These are phyloP conservation scores for Aphidoletes aphidimyza DNA, from an alignment of 2,888 invertebrate species.

Conservation along the genomic window DNA sequence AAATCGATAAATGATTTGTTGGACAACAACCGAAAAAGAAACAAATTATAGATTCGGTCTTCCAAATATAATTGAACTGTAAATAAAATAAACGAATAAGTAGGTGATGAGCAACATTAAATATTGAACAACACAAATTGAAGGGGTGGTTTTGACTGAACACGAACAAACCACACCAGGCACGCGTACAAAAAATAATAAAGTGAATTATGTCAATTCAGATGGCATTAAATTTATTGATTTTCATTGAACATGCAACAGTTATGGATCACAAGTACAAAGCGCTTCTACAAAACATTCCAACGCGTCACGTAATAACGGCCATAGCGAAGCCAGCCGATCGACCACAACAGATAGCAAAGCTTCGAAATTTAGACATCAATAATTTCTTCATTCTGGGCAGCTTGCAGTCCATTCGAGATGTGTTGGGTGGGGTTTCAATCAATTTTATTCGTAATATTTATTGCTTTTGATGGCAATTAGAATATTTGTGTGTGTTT, in stretches of 20 bases:
- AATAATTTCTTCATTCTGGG: conserved; percentile 90
- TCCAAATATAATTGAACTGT: conserved; percentile 38
- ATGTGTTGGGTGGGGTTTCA: conserved; percentile 71
- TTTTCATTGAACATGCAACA: conserved; percentile 61
- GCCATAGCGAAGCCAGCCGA: conserved; percentile 37
- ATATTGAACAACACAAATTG: conserved; percentile 20
- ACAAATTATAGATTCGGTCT: not conserved
- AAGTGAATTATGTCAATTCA: conserved; percentile 18
- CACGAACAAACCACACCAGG: not conserved
- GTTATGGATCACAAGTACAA: conserved; percentile 96
- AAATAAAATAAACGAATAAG: conserved; percentile 17
- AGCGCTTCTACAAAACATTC: conserved; percentile 87
- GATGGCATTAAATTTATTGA: not conserved
- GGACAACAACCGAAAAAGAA: not conserved
- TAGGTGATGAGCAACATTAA: conserved; percentile 35
- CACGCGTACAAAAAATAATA: not conserved
- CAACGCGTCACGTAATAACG: conserved; percentile 87
- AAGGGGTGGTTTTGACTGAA: not conserved
- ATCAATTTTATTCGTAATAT: too few relatives aligned
- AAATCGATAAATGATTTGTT: conserved; percentile 34
- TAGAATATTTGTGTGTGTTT: not conserved
- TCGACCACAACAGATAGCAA: conserved; percentile 73
- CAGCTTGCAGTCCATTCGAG: conserved; percentile 75
- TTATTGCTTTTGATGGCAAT: not conserved
- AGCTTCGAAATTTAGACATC: conserved; percentile 83